A percentile compares a stretch with the other conserved stretches of the same genome.
Conservation (phyloP, 2,888 invertebrate species). For the Electrophaes corylata region DNA sequence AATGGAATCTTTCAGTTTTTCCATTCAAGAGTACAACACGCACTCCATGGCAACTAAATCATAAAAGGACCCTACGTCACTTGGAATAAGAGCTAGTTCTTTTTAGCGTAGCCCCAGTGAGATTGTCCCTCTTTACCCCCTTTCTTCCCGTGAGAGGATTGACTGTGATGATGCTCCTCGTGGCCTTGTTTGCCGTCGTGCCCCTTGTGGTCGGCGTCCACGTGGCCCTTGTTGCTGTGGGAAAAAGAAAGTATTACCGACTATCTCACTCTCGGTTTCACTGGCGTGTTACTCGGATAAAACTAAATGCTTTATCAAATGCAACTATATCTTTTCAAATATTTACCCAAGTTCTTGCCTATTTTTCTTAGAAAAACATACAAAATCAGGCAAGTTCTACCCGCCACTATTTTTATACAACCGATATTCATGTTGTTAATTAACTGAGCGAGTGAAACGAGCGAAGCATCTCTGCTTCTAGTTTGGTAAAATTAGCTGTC, state of each 20-base stretch:
- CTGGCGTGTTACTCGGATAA: too few species aligned
- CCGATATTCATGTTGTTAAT: too few species aligned
- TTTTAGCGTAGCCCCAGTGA: constrained; percentile 73
- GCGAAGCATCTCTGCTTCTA: too few species aligned
- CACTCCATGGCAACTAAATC: constrained; percentile 3
- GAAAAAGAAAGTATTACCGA: not conserved
- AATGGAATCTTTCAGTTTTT: not conserved
- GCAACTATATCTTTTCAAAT: too few species aligned
- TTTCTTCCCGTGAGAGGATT: constrained; percentile 85
- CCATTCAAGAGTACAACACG: not conserved
- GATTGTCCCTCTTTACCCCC: constrained; percentile 84
- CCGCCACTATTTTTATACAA: too few species aligned
- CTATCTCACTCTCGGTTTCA: too few species aligned
- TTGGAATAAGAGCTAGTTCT: constrained; percentile 52
- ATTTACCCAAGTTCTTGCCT: too few species aligned
- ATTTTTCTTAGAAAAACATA: too few species aligned
- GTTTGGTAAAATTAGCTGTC: too few species aligned
- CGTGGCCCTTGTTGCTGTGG: constrained; percentile 85
- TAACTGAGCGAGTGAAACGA: too few species aligned
- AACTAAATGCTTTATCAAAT: too few species aligned
- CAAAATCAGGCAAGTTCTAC: too few species aligned
- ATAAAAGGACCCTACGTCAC: not conserved
- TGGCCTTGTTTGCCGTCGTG: constrained; percentile 86
- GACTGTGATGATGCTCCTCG: constrained; percentile 85
- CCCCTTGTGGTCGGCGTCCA: constrained; percentile 87